Base-by-base conservation (phyloP, 1,140 invertebrate genomes). In the Leptonema lineaticorne region DNA sequence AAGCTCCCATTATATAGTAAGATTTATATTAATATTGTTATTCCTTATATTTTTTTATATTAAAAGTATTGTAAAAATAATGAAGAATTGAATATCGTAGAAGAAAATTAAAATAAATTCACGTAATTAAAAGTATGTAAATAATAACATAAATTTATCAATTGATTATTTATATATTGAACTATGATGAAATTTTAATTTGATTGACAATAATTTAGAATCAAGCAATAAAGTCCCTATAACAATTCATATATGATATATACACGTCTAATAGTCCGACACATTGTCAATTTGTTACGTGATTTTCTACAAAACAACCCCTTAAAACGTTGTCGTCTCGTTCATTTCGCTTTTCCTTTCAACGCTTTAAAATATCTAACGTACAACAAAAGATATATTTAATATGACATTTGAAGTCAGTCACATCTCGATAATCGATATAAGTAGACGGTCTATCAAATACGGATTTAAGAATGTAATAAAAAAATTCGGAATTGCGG, bases 201-300 rank as follows among this genome's bases (percentile, higher is more conserved):
- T n/a, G n/a, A n/a, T n/a, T n/a, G 30, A 33, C 30, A 5, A 33
- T 33, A 33, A 11, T 33, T 33, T 22, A 56, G 8, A 27, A 22
- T 56, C 4, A 14, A 48, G 18, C 53, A 68, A 71, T 68, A 68
- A 71, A 71, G 66, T 50, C 62, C 28, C 70, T 18, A 58, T 24
- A 9, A 18, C 62, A 30, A 53, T 67, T 3, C 58, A 33, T 16
- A 46, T 18, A 14, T 30, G n/a, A 8, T 16, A 29, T n/a, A 29
- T 29, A 68, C 41, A 50, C 62, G 48, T 30, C 62, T 65, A 68
- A 68, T 71, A 37, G 67, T 53, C 62, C 64, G 70, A 71, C 70
- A 72, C 67, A 72, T 66, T 72, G 70, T 72, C 70, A 72, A 72
- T 72, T 72, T 69, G 67, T 63, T 67, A 72, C 70, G 67, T 72